phyloP scores from a whole-genome alignment of 1,140 invertebrate species.

The Dinoponera quadriceps region DNA sequence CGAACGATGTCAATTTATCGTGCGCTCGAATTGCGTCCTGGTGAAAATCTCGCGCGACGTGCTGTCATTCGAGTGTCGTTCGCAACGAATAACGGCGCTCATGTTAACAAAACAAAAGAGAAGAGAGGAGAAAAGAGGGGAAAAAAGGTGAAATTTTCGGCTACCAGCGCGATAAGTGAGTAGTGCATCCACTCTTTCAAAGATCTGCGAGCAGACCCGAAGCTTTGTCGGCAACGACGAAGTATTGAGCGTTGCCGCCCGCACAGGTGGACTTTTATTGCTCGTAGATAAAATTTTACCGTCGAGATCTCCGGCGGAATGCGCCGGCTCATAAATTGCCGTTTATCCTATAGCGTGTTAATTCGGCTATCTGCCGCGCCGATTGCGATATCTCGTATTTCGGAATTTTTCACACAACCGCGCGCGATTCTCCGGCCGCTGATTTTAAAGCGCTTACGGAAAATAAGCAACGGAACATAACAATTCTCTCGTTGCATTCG shows the following conservation, averaged over 20 bases:
- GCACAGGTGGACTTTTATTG: constrained; percentile 46
- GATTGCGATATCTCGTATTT: constrained; percentile 14
- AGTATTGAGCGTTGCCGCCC: constrained; percentile 42
- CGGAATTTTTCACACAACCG: too few species aligned
- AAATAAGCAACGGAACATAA: too few species aligned
- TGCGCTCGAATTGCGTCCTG: too few species aligned
- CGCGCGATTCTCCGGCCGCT: too few species aligned
- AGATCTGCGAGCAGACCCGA: background rate
- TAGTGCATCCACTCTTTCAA: background rate
- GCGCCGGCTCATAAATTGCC: constrained; percentile 40
- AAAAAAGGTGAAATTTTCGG: constrained; percentile 4
- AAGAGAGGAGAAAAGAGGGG: too few species aligned
- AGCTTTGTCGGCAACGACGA: constrained; percentile 41
- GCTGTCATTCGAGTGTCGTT: background rate
- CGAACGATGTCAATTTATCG: too few species aligned
- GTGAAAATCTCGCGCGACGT: background rate
- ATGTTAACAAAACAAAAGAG: too few species aligned
- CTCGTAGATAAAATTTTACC: constrained; percentile 51
- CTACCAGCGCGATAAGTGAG: background rate
- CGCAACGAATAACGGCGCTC: background rate
- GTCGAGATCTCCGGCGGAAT: constrained; percentile 34
- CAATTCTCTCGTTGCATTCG: too few species aligned
- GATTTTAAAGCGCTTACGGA: too few species aligned
- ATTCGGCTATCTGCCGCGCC: constrained; percentile 41
- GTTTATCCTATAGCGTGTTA: constrained; percentile 49